Conservation (phyloP, 2,113 vertebrate genomes). For the Seriola quinqueradiata region DNA sequence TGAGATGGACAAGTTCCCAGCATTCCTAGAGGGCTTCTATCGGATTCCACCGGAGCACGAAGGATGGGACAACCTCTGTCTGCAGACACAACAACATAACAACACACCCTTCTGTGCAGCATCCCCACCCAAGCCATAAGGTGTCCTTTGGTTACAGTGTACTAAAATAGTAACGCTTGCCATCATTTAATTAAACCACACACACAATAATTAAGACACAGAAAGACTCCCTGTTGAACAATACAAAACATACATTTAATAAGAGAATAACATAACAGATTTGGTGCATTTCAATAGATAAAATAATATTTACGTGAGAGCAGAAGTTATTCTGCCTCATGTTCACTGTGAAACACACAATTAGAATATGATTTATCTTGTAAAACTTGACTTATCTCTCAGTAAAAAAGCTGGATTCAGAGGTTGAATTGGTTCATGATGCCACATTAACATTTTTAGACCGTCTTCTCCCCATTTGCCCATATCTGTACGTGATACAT, state of each 20-base stretch:
- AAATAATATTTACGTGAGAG: background rate
- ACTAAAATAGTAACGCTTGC: constrained; percentile 56
- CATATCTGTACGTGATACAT: background rate
- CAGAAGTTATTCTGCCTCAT: background rate
- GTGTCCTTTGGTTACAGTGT: constrained; percentile 48
- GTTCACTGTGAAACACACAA: background rate
- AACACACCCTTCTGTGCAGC: constrained; percentile 52
- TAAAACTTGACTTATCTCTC: too few relatives aligned
- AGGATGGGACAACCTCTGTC: constrained; percentile 26
- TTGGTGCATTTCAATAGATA: background rate
- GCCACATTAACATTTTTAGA: background rate
- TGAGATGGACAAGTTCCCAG: constrained; percentile 44
- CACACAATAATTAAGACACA: constrained; percentile 7
- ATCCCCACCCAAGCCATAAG: constrained; percentile 60
- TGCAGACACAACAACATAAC: constrained; percentile 77
- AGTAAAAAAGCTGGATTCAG: too few relatives aligned
- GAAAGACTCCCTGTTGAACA: background rate
- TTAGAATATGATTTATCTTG: background rate
- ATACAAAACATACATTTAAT: background rate
- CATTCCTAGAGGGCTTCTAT: constrained; percentile 60
- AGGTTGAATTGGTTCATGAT: background rate
- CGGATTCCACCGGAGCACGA: constrained; percentile 42
- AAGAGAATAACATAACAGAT: background rate
- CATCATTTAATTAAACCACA: constrained; percentile 45
- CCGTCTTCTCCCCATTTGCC: background rate